Conservation (phyloP, 2,797 vertebrate species). For the Tenualosa ilisha region DNA sequence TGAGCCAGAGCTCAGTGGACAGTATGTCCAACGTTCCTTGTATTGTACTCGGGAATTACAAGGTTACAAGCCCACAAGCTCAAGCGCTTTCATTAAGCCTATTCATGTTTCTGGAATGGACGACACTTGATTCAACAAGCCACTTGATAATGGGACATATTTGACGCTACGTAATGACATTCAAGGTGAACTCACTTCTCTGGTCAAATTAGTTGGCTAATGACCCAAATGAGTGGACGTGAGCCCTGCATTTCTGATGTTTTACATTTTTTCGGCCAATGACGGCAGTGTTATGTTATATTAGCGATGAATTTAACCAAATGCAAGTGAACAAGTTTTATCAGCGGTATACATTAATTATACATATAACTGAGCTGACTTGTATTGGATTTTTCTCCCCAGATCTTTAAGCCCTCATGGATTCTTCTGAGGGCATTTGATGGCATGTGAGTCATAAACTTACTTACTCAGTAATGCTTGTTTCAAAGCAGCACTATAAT, state of each 20-base stretch:
- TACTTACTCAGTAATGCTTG: conserved; percentile 38
- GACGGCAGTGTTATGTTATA: neutral
- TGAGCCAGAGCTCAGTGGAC: neutral
- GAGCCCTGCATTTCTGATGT: neutral
- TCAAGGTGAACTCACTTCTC: neutral
- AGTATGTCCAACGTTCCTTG: neutral
- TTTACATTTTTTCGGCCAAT: neutral
- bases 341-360: neutral
- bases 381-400: neutral
- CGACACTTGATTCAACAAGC: neutral
- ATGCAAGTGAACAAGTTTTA: neutral
- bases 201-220: neutral
- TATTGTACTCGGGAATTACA: neutral
- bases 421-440: neutral
- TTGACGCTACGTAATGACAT: neutral
- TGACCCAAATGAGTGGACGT: neutral
- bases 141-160: neutral
- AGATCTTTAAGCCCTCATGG: neutral
- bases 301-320: neutral
- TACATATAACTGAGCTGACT: neutral
- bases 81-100: neutral
- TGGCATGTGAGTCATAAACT: conserved; percentile 34
- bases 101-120: neutral
- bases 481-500: conserved; percentile 48
- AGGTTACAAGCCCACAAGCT: neutral